These are phyloP conservation scores for Netelia virgata DNA, from an alignment of 2,888 invertebrate species.

Conservation along the genomic window DNA sequence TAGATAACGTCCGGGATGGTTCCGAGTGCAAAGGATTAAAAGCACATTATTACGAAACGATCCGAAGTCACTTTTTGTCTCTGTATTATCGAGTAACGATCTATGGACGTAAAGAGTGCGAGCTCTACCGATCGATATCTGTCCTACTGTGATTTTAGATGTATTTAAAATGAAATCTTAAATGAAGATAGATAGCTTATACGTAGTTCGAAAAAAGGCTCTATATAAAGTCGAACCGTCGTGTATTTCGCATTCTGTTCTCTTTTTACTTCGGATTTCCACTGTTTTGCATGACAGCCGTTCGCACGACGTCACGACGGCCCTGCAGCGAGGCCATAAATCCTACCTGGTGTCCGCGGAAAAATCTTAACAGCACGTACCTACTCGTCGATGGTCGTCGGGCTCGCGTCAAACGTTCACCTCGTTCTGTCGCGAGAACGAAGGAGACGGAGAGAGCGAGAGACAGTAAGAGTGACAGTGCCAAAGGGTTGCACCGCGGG, in stretches of 20 bases:
- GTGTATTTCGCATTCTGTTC: not conserved
- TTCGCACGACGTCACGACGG: constrained; percentile 1
- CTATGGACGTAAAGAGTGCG: too few relatives aligned
- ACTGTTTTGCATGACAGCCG: constrained; percentile 6
- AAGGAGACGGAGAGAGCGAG: constrained; percentile 18
- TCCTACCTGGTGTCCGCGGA: constrained; percentile 50
- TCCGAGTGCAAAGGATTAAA: not conserved
- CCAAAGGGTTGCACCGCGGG: constrained; percentile 60
- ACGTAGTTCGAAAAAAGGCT: constrained; percentile 20
- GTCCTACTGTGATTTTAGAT: too few relatives aligned
- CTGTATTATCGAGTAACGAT: too few relatives aligned
- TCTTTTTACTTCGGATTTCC: constrained; percentile 25
- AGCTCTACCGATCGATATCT: too few relatives aligned
- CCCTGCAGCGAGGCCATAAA: constrained; percentile 8
- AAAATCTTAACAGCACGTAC: constrained; percentile 39
- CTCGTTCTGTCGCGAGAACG: not conserved
- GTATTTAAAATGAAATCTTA: too few relatives aligned
- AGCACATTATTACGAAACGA: not conserved
- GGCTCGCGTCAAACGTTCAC: not conserved
- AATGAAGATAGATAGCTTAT: too few relatives aligned
- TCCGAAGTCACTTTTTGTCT: too few relatives aligned
- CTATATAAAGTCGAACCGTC: constrained; percentile 21
- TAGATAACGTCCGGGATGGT: too few relatives aligned
- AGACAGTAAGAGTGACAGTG: constrained; percentile 43
- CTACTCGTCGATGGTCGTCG: not conserved